phyloP scores from a whole-genome alignment of 1,140 invertebrate species.

The Drosophila obscura region DNA sequence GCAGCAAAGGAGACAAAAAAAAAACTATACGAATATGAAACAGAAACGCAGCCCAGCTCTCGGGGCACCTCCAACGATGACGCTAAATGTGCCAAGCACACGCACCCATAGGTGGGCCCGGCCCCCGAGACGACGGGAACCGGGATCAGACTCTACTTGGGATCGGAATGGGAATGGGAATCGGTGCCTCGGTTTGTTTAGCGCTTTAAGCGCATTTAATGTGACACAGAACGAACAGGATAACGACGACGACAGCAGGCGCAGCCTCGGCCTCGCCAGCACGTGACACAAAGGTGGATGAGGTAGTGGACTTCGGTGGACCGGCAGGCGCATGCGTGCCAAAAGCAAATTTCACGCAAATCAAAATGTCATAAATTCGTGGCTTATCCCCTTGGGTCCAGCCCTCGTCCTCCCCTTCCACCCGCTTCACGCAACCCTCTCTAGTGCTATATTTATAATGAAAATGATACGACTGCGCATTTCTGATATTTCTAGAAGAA shows the following conservation, averaged over 20 bases:
- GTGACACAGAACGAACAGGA: slow-evolving; percentile 82
- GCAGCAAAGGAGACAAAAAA: slow-evolving; percentile 40
- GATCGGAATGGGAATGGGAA: neutral
- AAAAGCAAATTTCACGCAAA: slow-evolving; percentile 84
- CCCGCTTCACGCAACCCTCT: slow-evolving; percentile 30
- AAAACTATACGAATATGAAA: neutral
- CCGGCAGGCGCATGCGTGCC: slow-evolving; percentile 78
- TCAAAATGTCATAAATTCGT: slow-evolving; percentile 84
- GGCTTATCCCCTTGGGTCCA: slow-evolving; percentile 60
- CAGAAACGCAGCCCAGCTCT: slow-evolving; percentile 18
- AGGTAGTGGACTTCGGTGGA: slow-evolving; percentile 9
- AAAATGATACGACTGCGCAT: slow-evolving; percentile 75
- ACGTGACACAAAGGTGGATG: slow-evolving; percentile 72
- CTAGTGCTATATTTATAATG: slow-evolving; percentile 75
- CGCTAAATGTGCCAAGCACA: slow-evolving; percentile 75
- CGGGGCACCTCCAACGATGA: slow-evolving; percentile 74
- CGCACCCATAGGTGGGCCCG: slow-evolving; percentile 76
- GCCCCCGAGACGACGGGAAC: slow-evolving; percentile 25
- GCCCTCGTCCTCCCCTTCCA: slow-evolving; percentile 1
- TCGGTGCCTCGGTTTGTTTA: slow-evolving; percentile 70
- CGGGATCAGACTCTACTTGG: slow-evolving; percentile 5
- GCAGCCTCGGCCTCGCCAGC: slow-evolving; percentile 46
- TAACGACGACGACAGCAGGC: slow-evolving; percentile 73
- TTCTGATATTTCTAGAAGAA: slow-evolving; percentile 21
- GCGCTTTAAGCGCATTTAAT: slow-evolving; percentile 82